phyloP scores from a whole-genome alignment of 2,113 vertebrate genomes.

The Apus apus region DNA sequence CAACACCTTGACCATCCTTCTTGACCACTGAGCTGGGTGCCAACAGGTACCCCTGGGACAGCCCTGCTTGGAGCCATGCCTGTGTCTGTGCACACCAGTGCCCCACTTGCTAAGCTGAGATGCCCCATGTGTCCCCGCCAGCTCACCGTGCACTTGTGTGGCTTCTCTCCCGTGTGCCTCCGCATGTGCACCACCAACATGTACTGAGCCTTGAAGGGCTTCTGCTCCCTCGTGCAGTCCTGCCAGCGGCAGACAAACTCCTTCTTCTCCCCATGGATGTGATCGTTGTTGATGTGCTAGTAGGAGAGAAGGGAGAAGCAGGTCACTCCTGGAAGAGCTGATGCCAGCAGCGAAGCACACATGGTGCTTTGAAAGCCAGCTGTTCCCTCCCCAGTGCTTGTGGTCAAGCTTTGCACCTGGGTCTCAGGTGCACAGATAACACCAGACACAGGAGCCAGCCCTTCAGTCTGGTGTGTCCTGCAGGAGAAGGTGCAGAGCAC shows the following conservation, averaged over 20 bases:
- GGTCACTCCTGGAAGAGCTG: slow-evolving; percentile 10
- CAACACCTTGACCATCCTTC: neutral
- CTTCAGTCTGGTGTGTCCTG: neutral
- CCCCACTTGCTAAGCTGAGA: neutral
- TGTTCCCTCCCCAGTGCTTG: neutral
- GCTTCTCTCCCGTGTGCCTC: slow-evolving; percentile 96
- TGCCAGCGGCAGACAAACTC: slow-evolving; percentile 99
- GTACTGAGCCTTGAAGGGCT: slow-evolving; percentile 99
- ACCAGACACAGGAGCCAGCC: neutral
- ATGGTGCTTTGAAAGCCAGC: rapidly evolving
- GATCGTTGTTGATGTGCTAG: slow-evolving; percentile 98
- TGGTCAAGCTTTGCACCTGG: neutral
- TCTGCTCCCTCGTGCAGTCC: slow-evolving; percentile 94
- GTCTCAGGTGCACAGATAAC: neutral
- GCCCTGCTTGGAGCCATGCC: neutral
- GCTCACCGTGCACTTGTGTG: slow-evolving; percentile 97
- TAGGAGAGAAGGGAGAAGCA: slow-evolving; percentile 19
- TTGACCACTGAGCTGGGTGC: neutral
- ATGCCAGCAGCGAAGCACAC: neutral
- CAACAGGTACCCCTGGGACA: neutral
- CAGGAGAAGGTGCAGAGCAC: neutral
- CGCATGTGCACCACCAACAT: slow-evolving; percentile 99
- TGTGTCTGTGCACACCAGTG: neutral
- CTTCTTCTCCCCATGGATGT: slow-evolving; percentile 99
- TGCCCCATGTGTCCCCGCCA: neutral